Evolutionary conservation across 2,888 invertebrate species (phyloP).

Genomic region (Dryomyza anilis): DNA sequence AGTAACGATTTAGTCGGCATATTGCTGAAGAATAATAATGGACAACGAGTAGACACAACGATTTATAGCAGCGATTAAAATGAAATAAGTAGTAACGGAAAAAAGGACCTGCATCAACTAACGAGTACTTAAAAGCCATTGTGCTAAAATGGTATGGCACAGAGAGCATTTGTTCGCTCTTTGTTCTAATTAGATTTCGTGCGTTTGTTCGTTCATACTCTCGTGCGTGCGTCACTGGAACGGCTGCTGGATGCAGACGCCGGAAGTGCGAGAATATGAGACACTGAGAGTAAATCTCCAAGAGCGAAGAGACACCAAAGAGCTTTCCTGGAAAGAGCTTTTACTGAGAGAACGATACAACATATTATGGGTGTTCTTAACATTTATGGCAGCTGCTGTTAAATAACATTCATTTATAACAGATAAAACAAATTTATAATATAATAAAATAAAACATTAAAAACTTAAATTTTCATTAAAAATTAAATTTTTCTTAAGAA

Average conservation of each 20-base stretch:
- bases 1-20: no score
- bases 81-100: no score
- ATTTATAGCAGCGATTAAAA: no score
- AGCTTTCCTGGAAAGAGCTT: conserved; percentile 1
- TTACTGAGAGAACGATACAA: not conserved
- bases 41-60: no score
- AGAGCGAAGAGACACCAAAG: not conserved
- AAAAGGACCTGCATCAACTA: no score
- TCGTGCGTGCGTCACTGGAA: not conserved
- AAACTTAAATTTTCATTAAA: not conserved
- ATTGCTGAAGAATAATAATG: no score
- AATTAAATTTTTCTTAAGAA: not conserved
- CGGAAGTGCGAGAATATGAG: not conserved
- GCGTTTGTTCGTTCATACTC: no score
- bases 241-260: not conserved
- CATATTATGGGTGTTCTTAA: not conserved
- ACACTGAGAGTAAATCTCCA: not conserved
- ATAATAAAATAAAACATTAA: not conserved
- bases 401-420: not conserved
- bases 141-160: no score
- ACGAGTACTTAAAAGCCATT: no score
- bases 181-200: no score
- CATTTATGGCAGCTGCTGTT: not conserved
- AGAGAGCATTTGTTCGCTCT: no score
- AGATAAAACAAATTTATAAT: not conserved